phyloP scores from a whole-genome alignment of 2,113 vertebrate genomes.

The Petromus typicus region DNA sequence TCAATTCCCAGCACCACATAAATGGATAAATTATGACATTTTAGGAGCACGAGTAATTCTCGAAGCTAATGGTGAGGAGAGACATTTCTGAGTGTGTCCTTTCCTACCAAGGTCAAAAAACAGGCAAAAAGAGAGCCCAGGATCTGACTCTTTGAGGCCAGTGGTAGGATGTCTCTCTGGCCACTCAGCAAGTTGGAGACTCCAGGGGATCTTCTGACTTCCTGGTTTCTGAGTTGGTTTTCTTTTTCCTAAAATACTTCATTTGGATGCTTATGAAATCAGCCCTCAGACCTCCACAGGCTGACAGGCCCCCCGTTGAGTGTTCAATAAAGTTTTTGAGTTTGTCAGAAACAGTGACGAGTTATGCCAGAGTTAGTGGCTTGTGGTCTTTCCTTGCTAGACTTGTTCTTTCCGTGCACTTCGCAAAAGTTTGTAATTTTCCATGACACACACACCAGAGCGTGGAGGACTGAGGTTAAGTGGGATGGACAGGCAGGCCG shows the following conservation, averaged over 20 bases:
- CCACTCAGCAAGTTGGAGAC: neutral
- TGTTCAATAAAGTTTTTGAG: constrained; percentile 25
- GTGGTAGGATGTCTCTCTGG: neutral
- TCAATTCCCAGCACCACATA: neutral
- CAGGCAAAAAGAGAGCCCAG: neutral
- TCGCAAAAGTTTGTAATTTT: constrained; percentile 60
- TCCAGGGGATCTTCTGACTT: neutral
- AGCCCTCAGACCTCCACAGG: neutral
- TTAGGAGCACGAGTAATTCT: neutral
- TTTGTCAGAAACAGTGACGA: constrained; percentile 35
- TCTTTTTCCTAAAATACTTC: constrained; percentile 31
- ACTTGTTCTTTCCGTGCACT: constrained; percentile 6
- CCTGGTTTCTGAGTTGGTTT: constrained; percentile 61
- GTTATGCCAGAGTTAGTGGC: constrained; percentile 43
- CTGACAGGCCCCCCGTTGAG: neutral
- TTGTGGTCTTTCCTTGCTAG: constrained; percentile 65
- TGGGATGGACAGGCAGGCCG: neutral
- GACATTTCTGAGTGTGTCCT: neutral
- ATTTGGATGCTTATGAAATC: constrained; percentile 40
- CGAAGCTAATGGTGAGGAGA: neutral
- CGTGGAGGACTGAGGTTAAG: constrained; percentile 30
- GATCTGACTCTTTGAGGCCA: fast-evolving
- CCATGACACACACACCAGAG: constrained; percentile 52
- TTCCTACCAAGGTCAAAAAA: neutral
- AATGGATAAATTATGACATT: neutral